Conservation (phyloP, 2,113 vertebrate genomes). For the Todiramphus chloris region DNA sequence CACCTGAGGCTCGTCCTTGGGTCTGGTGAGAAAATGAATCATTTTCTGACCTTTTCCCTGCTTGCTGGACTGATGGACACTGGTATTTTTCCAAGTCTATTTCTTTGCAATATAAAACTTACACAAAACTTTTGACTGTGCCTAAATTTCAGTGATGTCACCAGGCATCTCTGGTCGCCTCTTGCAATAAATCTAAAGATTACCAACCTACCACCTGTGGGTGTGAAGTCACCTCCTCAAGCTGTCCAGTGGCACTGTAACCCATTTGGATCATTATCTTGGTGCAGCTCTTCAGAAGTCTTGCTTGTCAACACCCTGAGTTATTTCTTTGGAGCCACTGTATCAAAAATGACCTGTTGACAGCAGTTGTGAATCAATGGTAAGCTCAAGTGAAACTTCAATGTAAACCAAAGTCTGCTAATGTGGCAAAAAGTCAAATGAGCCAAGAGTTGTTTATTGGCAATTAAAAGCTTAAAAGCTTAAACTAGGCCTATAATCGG, state of each 20-base stretch:
- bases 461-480: constrained; percentile 54
- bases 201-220: background rate
- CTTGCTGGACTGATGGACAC: background rate
- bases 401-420: background rate
- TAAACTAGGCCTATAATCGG: constrained; percentile 25
- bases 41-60: constrained; percentile 34
- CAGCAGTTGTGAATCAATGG: background rate
- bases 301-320: background rate
- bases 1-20: constrained; percentile 2
- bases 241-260: background rate
- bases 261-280: background rate
- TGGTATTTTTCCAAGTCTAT: background rate
- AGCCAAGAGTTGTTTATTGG: constrained; percentile 1
- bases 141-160: background rate
- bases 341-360: background rate
- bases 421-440: background rate
- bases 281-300: background rate
- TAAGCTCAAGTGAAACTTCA: background rate
- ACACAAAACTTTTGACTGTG: background rate
- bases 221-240: background rate
- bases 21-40: background rate
- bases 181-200: background rate
- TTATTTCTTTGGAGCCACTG: background rate
- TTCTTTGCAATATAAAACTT: background rate
- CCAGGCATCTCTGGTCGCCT: background rate